These are phyloP conservation scores for Tyrannus savana DNA, from an alignment of 2,113 vertebrate species.

Conservation along the genomic window DNA sequence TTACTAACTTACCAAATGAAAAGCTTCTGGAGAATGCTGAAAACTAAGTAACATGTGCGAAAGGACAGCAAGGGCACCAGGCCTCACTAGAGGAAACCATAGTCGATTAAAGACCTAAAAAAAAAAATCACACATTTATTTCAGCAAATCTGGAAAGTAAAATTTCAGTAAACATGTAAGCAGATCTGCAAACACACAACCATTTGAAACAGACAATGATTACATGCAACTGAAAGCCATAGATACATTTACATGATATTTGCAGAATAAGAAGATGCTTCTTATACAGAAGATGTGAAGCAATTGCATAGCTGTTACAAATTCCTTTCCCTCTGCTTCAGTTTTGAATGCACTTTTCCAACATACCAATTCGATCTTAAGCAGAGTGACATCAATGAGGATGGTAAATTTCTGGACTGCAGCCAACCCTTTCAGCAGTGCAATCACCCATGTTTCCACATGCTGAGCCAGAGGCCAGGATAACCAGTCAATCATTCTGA, in stretches of 20 bases:
- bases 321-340: neutral
- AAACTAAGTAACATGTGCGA: conserved; percentile 99
- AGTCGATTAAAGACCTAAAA: conserved; percentile 90
- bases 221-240: neutral
- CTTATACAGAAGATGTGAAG: neutral
- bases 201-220: neutral
- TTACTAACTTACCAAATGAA: conserved; percentile 90
- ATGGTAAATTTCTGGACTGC: conserved; percentile 99
- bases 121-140: neutral
- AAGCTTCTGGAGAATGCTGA: conserved; percentile 98
- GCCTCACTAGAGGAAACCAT: conserved; percentile 96
- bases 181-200: neutral
- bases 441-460: conserved; percentile 96
- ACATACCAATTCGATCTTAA: conserved; percentile 96
- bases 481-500: conserved; percentile 98
- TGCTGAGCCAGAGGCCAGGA: conserved; percentile 97
- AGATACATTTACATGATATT: neutral
- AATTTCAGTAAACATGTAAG: neutral
- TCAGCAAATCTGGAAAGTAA: neutral
- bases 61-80: conserved; percentile 93
- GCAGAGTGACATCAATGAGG: conserved; percentile 96
- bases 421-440: conserved; percentile 93
- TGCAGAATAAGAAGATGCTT: neutral
- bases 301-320: neutral
- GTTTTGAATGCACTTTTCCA: neutral